Base-by-base conservation (phyloP, 2,888 invertebrate genomes). In the Rhamnusium bicolor region DNA sequence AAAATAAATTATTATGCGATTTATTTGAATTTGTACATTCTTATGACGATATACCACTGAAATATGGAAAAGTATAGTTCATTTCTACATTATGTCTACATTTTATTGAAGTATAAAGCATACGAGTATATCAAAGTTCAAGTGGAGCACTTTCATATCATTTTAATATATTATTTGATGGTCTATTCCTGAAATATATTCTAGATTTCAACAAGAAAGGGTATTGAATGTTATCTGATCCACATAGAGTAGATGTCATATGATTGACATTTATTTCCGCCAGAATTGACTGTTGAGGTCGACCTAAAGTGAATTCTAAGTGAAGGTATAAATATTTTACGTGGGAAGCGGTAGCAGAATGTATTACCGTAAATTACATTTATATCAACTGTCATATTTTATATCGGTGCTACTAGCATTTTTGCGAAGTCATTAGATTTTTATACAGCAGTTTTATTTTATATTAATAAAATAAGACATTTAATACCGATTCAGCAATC, bases 201-300 rank as follows among this genome's bases (percentile, higher is more conserved):
- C 18, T 16, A 21, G 21, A 40, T 60, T 60, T 40, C 60, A 32
- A 10, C 60, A 60, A 21, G 21, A 61, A 40, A 61, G 40, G 16
- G 46, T 46, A 46, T 29, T 32, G 65, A 65, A 51, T 53, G n/a
- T 1, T 65, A 51, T 65, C 53, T 65, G 53, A 65, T 53, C 53
- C 53, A n/a, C 51, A 19, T 27, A 3, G 46, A 61, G 61, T 61
- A 19, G 46, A 32, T 51, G 29, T 18, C 29, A 24, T 51, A 53
- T 53, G 65, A 65, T 51, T 65, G 65, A 65, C 65, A 65, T 51
- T 65, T 65, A 65, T 61, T 61, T 61, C 21, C 61, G 21, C 18
- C 21, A 8, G 29, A 61, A 61, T 61, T 61, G 61, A 46, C 61
- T 61, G 61, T 61, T 61, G 40, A 29, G 61, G 61, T 61, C 46